Percentiles rank a stretch among this genome's conserved stretches.
These are phyloP conservation scores for Nettapus auritus DNA, from an alignment of 2,113 vertebrate species.

Conservation along the genomic window DNA sequence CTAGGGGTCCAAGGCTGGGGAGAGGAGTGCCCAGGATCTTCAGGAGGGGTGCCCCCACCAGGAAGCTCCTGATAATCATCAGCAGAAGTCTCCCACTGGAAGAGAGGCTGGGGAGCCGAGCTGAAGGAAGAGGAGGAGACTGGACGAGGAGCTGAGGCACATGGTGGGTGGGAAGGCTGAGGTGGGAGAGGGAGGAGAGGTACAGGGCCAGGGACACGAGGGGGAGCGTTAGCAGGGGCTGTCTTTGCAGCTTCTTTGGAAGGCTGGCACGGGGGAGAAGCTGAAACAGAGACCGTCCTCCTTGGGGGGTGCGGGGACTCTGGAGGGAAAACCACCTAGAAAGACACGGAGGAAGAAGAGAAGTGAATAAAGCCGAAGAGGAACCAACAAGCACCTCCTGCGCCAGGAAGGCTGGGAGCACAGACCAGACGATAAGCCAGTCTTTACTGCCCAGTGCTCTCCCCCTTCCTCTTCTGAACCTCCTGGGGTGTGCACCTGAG, in stretches of 20 bases:
- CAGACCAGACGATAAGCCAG: neutral
- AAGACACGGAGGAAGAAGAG: constrained; percentile 64
- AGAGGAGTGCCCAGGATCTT: constrained; percentile 15
- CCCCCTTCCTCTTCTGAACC: neutral
- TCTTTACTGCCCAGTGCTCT: neutral
- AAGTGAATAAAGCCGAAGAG: constrained; percentile 27
- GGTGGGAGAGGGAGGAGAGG: constrained; percentile 60
- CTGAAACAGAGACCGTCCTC: constrained; percentile 82
- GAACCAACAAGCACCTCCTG: neutral
- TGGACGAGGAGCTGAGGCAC: constrained; percentile 36
- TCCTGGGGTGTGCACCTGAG: neutral
- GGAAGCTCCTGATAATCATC: constrained; percentile 65
- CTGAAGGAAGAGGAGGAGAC: constrained; percentile 37
- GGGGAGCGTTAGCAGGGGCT: constrained; percentile 23
- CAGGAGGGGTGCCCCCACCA: neutral
- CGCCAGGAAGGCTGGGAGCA: neutral
- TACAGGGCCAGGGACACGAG: constrained; percentile 53
- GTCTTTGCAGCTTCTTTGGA: constrained; percentile 56
- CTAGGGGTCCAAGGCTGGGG: neutral
- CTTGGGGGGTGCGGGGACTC: constrained; percentile 86
- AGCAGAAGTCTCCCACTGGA: constrained; percentile 45
- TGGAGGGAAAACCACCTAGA: constrained; percentile 90
- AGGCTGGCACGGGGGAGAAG: constrained; percentile 72
- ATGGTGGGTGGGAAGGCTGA: constrained; percentile 41
- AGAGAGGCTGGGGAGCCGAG: constrained; percentile 56